Evolutionary conservation across 2,797 vertebrate genomes (phyloP), one percentile per base, ranked within the genome.

Genomic region (Sus cebifrons): DNA sequence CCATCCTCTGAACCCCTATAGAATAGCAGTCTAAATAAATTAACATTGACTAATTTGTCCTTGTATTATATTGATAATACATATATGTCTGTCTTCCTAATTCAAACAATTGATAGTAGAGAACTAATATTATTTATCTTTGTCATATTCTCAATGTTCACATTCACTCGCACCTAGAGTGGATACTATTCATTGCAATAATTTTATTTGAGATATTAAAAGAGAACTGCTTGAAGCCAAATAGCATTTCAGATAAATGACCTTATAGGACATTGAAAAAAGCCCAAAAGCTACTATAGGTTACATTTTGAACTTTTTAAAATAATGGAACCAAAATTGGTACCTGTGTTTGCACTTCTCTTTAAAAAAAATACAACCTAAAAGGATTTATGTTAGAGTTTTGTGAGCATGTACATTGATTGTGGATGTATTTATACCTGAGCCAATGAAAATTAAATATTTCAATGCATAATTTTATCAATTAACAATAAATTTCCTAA

Each of bases 371-470:
- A 18, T 56, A 10, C 49, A 20, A 68, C 25, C 2, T 81, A 52
- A 32, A 29, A 23, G 21, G 3, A 83, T 62, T 68, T 70, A 14
- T 54, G 2, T 17, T 89, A 9, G n/a, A 49, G 49, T 73, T 79
- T 10, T 40, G 3, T 32, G 2, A n/a, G 13, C 67, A 2, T 82
- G 10, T 52, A 7, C 1, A 44, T 23, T 0, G 21, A n/a, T 6
- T 64, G 5, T 36, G 40, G 21, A 56, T 49, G 56, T 62, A 65
- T 62, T 77, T 54, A 36, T 6, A 54, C 0, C 9, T 9, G 21
- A 4, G 13, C 20, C 27, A 90, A 25, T 14, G 70, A 6, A 4
- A 75, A 75, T 29, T n/a, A 36, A 77, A 29, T 12, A 23, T 40
- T 68, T 18, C 56, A 10, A 1, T 20, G n/a, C 62, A 75, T 25